Percentiles rank a stretch among this genome's conserved stretches.
Evolutionary conservation across 2,888 invertebrate species (phyloP).

Genomic region (Amiota mariae): DNA sequence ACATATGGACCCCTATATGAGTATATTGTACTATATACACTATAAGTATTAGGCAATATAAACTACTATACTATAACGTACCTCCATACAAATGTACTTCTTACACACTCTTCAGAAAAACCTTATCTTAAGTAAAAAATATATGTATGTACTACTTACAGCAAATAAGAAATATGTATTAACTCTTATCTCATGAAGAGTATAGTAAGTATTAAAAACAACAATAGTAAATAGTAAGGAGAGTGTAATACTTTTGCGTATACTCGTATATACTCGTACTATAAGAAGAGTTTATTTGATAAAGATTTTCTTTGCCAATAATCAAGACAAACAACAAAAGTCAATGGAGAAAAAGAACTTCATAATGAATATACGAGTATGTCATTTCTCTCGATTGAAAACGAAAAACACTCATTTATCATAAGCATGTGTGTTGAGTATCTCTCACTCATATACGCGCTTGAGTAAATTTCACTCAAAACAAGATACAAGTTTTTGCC

Average conservation of each 20-base stretch:
- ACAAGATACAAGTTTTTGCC: background rate
- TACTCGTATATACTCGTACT: background rate
- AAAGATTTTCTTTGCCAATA: background rate
- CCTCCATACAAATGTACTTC: background rate
- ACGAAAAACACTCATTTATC: too few species aligned
- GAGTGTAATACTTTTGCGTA: background rate
- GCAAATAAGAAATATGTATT: conserved; percentile 1
- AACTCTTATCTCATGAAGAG: background rate
- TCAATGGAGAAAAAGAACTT: background rate
- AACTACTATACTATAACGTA: background rate
- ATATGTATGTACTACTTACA: too few species aligned
- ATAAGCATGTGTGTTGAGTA: too few species aligned
- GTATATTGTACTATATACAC: background rate
- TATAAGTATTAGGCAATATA: background rate
- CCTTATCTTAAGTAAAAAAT: conserved; percentile 16
- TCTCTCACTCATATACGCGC: background rate
- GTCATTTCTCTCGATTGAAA: too few species aligned
- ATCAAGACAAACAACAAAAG: background rate
- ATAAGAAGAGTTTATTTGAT: background rate
- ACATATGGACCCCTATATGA: background rate
- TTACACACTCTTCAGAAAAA: background rate
- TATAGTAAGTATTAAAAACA: background rate
- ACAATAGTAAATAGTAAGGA: too few species aligned
- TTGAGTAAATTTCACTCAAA: background rate
- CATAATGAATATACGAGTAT: background rate